Evolutionary conservation across 2,113 vertebrate species (phyloP).

Genomic region (Pygoscelis antarcticus): DNA sequence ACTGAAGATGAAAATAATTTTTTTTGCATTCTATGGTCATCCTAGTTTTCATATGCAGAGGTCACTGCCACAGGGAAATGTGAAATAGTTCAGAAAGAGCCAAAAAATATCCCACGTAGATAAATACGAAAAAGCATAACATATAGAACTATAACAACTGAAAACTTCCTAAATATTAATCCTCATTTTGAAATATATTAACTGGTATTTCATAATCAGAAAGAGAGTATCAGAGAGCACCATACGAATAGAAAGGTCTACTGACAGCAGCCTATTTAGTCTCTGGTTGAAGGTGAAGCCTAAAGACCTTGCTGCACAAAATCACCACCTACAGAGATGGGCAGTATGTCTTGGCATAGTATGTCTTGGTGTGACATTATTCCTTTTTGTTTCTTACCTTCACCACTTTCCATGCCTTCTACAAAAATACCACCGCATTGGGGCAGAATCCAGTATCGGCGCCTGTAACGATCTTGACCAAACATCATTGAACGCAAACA

Average conservation of each 20-base stretch:
- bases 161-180: neutral
- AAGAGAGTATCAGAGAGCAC: neutral
- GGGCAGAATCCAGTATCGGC: slow-evolving; percentile 93
- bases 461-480: slow-evolving; percentile 92
- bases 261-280: neutral
- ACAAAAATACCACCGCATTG: slow-evolving; percentile 92
- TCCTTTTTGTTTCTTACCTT: slow-evolving; percentile 76
- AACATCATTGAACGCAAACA: slow-evolving; percentile 90
- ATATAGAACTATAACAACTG: neutral
- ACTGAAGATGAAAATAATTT: neutral
- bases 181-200: neutral
- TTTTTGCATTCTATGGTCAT: neutral
- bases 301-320: neutral
- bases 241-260: fast-evolving
- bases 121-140: neutral
- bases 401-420: slow-evolving; percentile 89
- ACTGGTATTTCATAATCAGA: neutral
- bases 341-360: neutral
- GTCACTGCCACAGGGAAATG: neutral
- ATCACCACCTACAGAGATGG: fast-evolving
- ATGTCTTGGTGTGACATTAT: neutral
- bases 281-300: neutral
- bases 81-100: neutral
- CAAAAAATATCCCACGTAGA: neutral
- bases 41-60: neutral